Conservation (phyloP, 2,113 vertebrate species). For the Rhabdomys dilectus region DNA sequence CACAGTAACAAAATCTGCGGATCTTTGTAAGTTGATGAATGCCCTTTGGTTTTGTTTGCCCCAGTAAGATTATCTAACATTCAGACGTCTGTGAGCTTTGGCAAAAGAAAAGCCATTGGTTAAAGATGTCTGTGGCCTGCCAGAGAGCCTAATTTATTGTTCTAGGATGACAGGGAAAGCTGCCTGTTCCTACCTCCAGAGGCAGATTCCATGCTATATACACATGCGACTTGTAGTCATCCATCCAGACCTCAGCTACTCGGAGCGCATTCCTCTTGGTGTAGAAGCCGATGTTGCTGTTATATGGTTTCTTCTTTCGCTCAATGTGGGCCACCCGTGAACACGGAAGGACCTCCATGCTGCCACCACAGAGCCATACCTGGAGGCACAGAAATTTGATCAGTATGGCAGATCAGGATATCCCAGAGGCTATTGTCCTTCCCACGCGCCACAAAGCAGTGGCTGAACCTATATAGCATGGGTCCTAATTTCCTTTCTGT, state of each 20-base stretch:
- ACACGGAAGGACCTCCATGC: constrained; percentile 98
- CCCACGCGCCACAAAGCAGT: neutral
- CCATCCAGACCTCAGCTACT: constrained; percentile 99
- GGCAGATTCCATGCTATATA: constrained; percentile 99
- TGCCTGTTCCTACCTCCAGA: constrained; percentile 88
- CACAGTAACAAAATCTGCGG: neutral
- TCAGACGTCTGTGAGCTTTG: neutral
- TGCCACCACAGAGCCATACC: constrained; percentile 98
- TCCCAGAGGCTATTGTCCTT: accelerated
- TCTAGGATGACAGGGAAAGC: neutral
- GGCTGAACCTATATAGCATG: neutral
- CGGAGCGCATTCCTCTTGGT: constrained; percentile 97
- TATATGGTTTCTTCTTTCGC: constrained; percentile 96
- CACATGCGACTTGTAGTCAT: constrained; percentile 96
- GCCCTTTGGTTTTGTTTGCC: neutral
- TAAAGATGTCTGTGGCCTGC: neutral
- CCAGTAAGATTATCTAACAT: neutral
- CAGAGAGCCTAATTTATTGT: neutral
- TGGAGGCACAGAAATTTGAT: constrained; percentile 76
- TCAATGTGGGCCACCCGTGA: constrained; percentile 98
- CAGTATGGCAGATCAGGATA: neutral
- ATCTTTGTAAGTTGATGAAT: neutral
- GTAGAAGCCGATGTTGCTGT: constrained; percentile 96
- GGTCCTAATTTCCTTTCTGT: neutral
- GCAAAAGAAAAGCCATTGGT: neutral